Base-by-base conservation (phyloP, 2,888 invertebrate genomes). In the Callinectes sapidus region DNA sequence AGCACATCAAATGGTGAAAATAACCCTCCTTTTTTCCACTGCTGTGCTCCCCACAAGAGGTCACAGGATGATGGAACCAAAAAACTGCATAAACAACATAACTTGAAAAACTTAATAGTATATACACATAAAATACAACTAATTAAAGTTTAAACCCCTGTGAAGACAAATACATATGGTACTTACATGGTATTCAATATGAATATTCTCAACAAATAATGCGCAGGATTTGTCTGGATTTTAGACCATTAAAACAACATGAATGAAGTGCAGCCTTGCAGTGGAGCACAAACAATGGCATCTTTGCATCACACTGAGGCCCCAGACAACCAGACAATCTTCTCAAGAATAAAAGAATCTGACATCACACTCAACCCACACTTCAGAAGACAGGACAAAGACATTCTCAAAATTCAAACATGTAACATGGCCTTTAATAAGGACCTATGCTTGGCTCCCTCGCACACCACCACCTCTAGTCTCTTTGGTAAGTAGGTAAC, bases 401-500 rank as follows among this genome's bases (percentile, higher is more conserved):
- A 10, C 28, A 13, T 71, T 28, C 71, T n/a, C 23, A 71, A 28
- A 71, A n/a, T n/a, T 71, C n/a, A 71, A 71, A 71, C 13, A 23
- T 23, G 23, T 61, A 28, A 71, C 71, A 71, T 71, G 71, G 28
- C 71, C 28, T 71, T 28, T n/a, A 13, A 71, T 71, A 28, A 71
- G n/a, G 10, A 28, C 13, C 71, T 2, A 10, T 71, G 71, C n/a
- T 71, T n/a, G n/a, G 28, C 81, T 32, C 81, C 35, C 81, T 81
- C 81, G 35, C 81, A 81, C 81, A 81, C 32, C 14, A 81, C 81
- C 81, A 81, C 32, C 81, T 32, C 35, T 81, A 81, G 32, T 81
- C 16, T 81, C 81, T 81, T 81, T 81, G 81, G 81, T 81, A 81
- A 81, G 81, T 81, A 81, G 35, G 35, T 28, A 81, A 81, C 81